Conservation (phyloP, 1,140 invertebrate genomes). For the Drosophila orosa region DNA sequence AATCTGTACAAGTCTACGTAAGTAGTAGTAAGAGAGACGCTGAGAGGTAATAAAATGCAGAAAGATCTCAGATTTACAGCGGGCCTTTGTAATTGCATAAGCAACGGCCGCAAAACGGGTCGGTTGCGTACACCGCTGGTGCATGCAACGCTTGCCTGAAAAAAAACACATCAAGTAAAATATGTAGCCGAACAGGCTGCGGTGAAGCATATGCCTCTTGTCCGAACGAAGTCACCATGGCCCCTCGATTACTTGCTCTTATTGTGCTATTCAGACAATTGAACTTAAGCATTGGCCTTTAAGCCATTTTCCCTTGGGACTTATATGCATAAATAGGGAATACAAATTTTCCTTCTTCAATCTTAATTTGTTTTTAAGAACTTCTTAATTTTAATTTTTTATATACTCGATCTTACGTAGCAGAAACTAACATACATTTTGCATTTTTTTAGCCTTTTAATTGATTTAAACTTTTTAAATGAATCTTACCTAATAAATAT, state of each 20-base stretch:
- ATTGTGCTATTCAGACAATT: not conserved
- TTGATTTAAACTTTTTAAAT: too few species aligned
- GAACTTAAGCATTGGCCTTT: not conserved
- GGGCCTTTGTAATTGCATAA: slow-evolving; percentile 72
- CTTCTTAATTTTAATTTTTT: too few species aligned
- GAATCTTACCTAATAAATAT: too few species aligned
- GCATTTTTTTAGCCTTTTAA: too few species aligned
- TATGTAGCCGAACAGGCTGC: slow-evolving; percentile 50
- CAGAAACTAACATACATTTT: too few species aligned
- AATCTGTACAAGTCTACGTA: not conserved
- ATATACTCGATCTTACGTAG: too few species aligned
- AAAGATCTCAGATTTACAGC: slow-evolving; percentile 43
- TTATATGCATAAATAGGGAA: not conserved
- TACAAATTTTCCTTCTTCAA: too few species aligned
- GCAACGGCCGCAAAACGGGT: slow-evolving; percentile 74
- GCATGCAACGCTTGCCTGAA: slow-evolving; percentile 54
- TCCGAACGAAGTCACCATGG: slow-evolving; percentile 45
- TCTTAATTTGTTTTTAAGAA: too few species aligned
- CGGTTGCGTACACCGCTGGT: slow-evolving; percentile 62
- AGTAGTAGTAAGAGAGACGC: slow-evolving; percentile 7
- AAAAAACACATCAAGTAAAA: slow-evolving; percentile 67
- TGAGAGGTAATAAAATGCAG: slow-evolving; percentile 6
- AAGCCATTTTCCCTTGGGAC: not conserved
- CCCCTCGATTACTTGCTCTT: not conserved
- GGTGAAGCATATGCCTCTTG: slow-evolving; percentile 27